phyloP scores from a whole-genome alignment of 2,888 invertebrate species.

The Biston stratarius region DNA sequence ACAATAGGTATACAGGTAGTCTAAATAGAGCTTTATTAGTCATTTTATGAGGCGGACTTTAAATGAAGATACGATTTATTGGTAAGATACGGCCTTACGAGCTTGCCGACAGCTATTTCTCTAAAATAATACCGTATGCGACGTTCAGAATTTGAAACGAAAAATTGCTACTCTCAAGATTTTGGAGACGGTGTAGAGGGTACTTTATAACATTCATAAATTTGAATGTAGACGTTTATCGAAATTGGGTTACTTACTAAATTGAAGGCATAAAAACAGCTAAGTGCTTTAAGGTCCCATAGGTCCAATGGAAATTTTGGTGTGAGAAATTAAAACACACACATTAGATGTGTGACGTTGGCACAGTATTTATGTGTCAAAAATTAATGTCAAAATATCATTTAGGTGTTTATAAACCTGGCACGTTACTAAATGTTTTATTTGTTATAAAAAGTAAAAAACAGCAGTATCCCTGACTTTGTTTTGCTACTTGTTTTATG shows the following conservation, averaged over 20 bases:
- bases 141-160: too few relatives aligned
- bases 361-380: too few relatives aligned
- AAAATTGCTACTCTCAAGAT: neutral
- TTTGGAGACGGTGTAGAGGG: neutral
- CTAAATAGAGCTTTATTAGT: constrained; percentile 1
- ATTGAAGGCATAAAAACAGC: neutral
- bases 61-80: constrained; percentile 12
- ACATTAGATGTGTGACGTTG: too few relatives aligned
- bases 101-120: constrained; percentile 5
- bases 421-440: too few relatives aligned
- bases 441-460: too few relatives aligned
- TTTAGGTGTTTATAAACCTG: too few relatives aligned
- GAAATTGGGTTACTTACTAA: neutral
- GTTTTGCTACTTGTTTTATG: too few relatives aligned
- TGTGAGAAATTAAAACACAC: too few relatives aligned
- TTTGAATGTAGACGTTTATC: neutral
- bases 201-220: neutral
- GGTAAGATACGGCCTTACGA: neutral
- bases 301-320: too few relatives aligned
- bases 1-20: neutral
- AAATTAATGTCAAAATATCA: too few relatives aligned
- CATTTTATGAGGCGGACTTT: neutral
- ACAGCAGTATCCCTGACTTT: too few relatives aligned
- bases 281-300: neutral
- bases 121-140: constrained; percentile 8